phyloP scores from a whole-genome alignment of 2,888 invertebrate species.

The Trichacis sp. region DNA sequence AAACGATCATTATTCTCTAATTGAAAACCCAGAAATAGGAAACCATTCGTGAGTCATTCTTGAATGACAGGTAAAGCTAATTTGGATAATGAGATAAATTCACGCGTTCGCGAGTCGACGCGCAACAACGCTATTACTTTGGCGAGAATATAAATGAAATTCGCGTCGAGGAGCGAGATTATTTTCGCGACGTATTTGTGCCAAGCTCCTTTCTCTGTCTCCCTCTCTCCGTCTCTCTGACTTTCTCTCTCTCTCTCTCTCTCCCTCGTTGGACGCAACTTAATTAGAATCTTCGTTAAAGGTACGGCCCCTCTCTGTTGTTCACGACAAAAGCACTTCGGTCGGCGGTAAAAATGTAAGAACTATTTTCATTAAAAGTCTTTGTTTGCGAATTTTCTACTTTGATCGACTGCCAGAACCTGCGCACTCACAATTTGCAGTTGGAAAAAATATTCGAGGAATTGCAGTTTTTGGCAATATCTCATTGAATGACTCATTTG shows the following conservation, averaged over 20 bases:
- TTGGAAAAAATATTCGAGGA: too few species aligned
- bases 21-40: too few species aligned
- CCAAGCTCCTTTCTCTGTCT: conserved; percentile 22
- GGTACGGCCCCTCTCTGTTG: conserved; percentile 44
- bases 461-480: too few species aligned
- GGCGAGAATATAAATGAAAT: conserved; percentile 30
- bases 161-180: conserved; percentile 20
- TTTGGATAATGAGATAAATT: conserved; percentile 16
- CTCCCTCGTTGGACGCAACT: conserved; percentile 41
- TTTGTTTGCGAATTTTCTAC: too few species aligned
- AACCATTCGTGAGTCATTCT: background rate
- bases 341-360: conserved; percentile 57
- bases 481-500: too few species aligned
- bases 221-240: background rate
- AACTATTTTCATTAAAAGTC: conserved; percentile 65
- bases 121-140: conserved; percentile 18
- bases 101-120: conserved; percentile 7
- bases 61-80: conserved; percentile 1
- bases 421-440: too few species aligned
- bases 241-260: conserved; percentile 8
- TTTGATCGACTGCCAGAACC: too few species aligned
- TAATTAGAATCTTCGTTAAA: conserved; percentile 61
- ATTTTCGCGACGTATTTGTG: conserved; percentile 38
- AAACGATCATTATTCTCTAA: too few species aligned
- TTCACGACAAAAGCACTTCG: conserved; percentile 46